Base-by-base conservation (phyloP, 2,888 invertebrate genomes). In the Brachylomia viminalis region DNA sequence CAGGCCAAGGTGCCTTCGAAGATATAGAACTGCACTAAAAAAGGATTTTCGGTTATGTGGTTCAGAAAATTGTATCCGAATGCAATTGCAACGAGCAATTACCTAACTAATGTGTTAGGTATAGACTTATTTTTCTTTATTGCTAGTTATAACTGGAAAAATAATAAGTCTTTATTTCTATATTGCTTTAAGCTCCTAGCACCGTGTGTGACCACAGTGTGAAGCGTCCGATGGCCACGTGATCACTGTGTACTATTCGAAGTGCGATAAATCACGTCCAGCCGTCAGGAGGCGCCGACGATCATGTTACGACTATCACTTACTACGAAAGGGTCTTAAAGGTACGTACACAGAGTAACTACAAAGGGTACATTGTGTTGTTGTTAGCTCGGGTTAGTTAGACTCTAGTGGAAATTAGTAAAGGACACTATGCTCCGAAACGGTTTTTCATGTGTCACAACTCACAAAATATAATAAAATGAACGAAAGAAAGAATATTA, bases 281-380 rank as follows among this genome's bases (percentile, higher is more conserved):
- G 27, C 15, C 47, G 65, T 54, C 52, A 38, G 58, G 13, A 20
- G 52, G 30, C 65, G 72, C 58, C 58, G 65, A 11, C 15, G 45
- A 79, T 79, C 79, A 54, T 61, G 54, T 78, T 79, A 78, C 79
- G 13, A 27, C 38, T 65, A 59, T 72, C 78, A 59, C 65, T 71
- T 65, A 45, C 56, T 42, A 1, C 2, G 49, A 64, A 33, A 42
- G 42, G 33, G 38, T 77, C n/a, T 38, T 27, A 30, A 17, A 8
- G 23, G 8, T 64, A 47, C 42, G 1, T 72, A 45, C 27, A 27
- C 27, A 38, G n/a, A n/a, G 33, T 47, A n/a, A 42, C 27, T 38
- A 47, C 45, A 47, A 47, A 23, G 52, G 23, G 23, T 52, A n/a
- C 52, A 4, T n/a, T 52, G 23, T 10, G 13, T 61, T 33, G 2